phyloP scores from a whole-genome alignment of 2,797 vertebrate species.

The Pteronotus mesoamericanus region DNA sequence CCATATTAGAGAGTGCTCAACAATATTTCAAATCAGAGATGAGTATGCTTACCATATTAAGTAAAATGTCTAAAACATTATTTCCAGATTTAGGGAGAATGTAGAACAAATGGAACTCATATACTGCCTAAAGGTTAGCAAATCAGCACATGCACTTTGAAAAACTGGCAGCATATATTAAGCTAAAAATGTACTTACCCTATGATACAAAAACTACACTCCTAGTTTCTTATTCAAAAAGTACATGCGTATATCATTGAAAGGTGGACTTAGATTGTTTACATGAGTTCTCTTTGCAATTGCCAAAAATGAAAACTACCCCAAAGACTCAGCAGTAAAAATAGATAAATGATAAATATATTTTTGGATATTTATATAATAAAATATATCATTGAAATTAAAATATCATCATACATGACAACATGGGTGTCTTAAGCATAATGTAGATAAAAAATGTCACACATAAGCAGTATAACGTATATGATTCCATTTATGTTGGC shows the following conservation, averaged over 20 bases:
- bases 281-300: neutral
- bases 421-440: neutral
- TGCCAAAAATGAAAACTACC: neutral
- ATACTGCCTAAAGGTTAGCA: neutral
- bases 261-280: neutral
- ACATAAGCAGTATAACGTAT: neutral
- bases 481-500: neutral
- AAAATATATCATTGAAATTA: neutral
- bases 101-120: neutral
- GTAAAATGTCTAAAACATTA: neutral
- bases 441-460: neutral
- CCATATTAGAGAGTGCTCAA: neutral
- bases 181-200: neutral
- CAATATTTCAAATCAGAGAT: neutral
- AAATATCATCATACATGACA: neutral
- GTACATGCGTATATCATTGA: neutral
- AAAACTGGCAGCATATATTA: neutral
- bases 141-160: neutral
- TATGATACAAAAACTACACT: neutral
- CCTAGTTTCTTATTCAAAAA: neutral
- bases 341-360: neutral
- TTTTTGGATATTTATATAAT: neutral
- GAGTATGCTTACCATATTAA: neutral
- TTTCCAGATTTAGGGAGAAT: neutral
- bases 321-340: neutral